Percentiles rank a stretch among this genome's conserved stretches.
Evolutionary conservation across 1,140 invertebrate species (phyloP).

Genomic region (Heliconius congener): DNA sequence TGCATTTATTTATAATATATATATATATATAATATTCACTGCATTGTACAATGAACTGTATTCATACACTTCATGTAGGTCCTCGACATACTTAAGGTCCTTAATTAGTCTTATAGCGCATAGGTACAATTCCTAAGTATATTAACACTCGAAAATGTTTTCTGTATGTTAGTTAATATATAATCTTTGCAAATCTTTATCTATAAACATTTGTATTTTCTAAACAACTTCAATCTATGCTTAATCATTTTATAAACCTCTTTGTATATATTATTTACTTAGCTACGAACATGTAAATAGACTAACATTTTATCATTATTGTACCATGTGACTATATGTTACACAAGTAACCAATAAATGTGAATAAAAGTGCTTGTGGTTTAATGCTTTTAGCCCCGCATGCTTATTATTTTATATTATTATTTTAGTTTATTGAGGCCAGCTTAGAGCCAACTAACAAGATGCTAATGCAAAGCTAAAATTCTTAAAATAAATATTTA

Average conservation of each 20-base stretch:
- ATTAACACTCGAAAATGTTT: slow-evolving; percentile 21
- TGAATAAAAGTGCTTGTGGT: slow-evolving; percentile 76
- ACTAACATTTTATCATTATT: slow-evolving; percentile 48
- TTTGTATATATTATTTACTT: slow-evolving; percentile 36
- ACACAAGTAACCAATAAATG: slow-evolving; percentile 79
- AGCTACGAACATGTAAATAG: slow-evolving; percentile 36
- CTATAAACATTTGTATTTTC: slow-evolving; percentile 31
- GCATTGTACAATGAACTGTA: slow-evolving; percentile 6
- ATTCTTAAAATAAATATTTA: not conserved
- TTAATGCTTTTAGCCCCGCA: slow-evolving; percentile 78
- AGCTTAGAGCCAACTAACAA: slow-evolving; percentile 47
- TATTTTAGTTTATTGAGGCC: slow-evolving; percentile 55
- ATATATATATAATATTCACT: not conserved
- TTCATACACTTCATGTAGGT: slow-evolving; percentile 8
- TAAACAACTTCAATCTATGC: slow-evolving; percentile 37
- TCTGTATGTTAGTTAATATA: slow-evolving; percentile 22
- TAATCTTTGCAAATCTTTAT: slow-evolving; percentile 22
- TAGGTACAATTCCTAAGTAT: slow-evolving; percentile 15
- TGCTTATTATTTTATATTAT: slow-evolving; percentile 65
- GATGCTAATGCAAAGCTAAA: slow-evolving; percentile 25
- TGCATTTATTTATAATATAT: not conserved
- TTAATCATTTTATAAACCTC: slow-evolving; percentile 35
- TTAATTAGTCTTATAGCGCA: slow-evolving; percentile 11
- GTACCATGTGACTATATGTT: slow-evolving; percentile 69
- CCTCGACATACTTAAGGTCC: not conserved